Evolutionary conservation across 2,797 vertebrate species (phyloP), one percentile per base, ranked within the genome.

Genomic region (Poliocrania exsul): DNA sequence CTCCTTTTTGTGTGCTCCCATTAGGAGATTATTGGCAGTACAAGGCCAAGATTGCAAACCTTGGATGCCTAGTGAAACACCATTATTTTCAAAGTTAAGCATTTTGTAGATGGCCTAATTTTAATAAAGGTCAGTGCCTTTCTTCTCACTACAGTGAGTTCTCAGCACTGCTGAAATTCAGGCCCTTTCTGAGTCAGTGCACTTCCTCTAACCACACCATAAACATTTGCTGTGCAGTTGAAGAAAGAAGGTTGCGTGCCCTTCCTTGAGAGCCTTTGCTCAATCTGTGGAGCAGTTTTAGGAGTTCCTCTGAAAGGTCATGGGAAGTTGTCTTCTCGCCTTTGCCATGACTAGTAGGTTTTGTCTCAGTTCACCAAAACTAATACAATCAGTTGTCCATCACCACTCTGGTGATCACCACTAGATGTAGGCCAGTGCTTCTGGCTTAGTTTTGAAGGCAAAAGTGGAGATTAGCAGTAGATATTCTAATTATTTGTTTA

Each of bases 21-120:
- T 83, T 89, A 93, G 47, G 81, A 89, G 42, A 87, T 88, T 91
- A 81, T 83, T 81, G 66, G 81, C 92, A 90, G 65, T 93, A 88
- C 47, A 86, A 86, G 87, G 79, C 74, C 89, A 90, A 50, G 75
- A 72, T 38, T 86, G 40, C 72, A 82, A 86, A 65, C 85, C 42
- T 74, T 80, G 62, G 74, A 67, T 74, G 42, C 84, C 88, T 82
- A 53, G 78, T 65, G 64, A 62, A 87, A 88, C 84, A 49, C 54
- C 89, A 80, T 83, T 94, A 89, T 78, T 95, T 92, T 86, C 35
- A 31, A 38, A 73, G 60, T 90, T 90, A 89, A 92, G 26, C 38
- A 38, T 81, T 89, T 90, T 75, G 86, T 92, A 83, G 75, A 57
- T 92, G 86, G 64, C 60, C 81, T 95, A 38, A 83, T 89, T 95